phyloP scores from a whole-genome alignment of 2,888 invertebrate species.

The Ametastegia equiseti region DNA sequence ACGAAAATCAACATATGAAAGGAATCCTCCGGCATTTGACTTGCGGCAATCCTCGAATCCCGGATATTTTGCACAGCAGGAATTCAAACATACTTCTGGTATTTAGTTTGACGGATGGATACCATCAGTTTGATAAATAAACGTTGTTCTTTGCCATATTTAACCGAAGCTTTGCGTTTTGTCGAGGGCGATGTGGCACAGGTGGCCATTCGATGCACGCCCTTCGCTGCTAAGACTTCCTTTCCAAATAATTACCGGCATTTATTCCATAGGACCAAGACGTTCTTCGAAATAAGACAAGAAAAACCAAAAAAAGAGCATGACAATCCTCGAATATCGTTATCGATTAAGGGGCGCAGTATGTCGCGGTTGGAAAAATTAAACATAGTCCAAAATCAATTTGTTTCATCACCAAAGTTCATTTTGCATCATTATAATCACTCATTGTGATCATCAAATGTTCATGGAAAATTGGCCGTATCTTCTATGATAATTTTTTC shows the following conservation, averaged over 20 bases:
- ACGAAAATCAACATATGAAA: slow-evolving; percentile 56
- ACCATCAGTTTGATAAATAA: slow-evolving; percentile 68
- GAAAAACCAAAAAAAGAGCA: neutral
- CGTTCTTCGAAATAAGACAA: neutral
- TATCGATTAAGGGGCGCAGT: neutral
- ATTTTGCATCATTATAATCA: no score
- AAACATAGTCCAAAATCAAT: no score
- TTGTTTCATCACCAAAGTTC: no score
- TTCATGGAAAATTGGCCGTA: no score
- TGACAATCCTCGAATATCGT: neutral
- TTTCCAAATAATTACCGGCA: slow-evolving; percentile 59
- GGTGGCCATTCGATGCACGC: slow-evolving; percentile 51
- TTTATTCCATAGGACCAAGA: slow-evolving; percentile 52
- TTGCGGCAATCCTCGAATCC: neutral
- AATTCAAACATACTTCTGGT: slow-evolving; percentile 62
- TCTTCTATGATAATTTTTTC: no score
- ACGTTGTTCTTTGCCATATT: slow-evolving; percentile 62
- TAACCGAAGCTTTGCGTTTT: slow-evolving; percentile 53
- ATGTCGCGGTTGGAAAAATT: no score
- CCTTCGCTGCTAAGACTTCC: slow-evolving; percentile 53
- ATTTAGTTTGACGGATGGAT: slow-evolving; percentile 66
- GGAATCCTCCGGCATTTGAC: neutral
- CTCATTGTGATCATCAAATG: no score
- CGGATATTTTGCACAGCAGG: slow-evolving; percentile 46
- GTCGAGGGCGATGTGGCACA: slow-evolving; percentile 56